Evolutionary conservation across 1,140 invertebrate species (phyloP).

Genomic region (Lerema accius): DNA sequence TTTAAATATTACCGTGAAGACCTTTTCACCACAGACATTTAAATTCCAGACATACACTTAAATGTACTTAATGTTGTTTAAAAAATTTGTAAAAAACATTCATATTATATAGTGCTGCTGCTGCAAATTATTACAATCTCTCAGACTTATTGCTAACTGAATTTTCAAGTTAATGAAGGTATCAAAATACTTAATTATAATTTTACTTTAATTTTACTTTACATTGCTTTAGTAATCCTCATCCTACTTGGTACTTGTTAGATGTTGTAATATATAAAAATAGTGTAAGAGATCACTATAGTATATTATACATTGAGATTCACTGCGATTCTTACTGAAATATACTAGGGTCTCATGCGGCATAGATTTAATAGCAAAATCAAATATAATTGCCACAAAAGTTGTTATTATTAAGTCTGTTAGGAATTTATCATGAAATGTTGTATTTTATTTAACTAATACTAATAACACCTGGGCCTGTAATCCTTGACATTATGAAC

Average conservation of each 20-base stretch:
- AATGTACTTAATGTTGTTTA: background rate
- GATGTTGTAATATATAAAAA: slow-evolving; percentile 16
- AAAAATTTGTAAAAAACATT: slow-evolving; percentile 28
- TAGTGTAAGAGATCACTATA: slow-evolving; percentile 9
- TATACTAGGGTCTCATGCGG: no score
- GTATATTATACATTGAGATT: background rate
- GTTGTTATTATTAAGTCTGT: no score
- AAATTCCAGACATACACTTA: background rate
- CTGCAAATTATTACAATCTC: slow-evolving; percentile 23
- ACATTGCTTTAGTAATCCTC: slow-evolving; percentile 12
- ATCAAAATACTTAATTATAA: slow-evolving; percentile 29
- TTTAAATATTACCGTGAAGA: slow-evolving; percentile 14
- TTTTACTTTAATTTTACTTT: slow-evolving; percentile 16
- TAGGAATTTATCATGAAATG: no score
- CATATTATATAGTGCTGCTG: background rate
- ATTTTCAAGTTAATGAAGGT: slow-evolving; percentile 3
- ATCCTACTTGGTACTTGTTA: slow-evolving; percentile 4
- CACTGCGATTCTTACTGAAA: no score
- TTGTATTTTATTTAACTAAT: no score
- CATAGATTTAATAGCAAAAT: no score
- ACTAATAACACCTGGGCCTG: no score
- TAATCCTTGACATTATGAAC: no score
- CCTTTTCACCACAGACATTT: background rate
- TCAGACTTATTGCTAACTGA: slow-evolving; percentile 10
- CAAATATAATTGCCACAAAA: no score